Evolutionary conservation across 2,888 invertebrate species (phyloP).

Genomic region (Nomada fabriciana): DNA sequence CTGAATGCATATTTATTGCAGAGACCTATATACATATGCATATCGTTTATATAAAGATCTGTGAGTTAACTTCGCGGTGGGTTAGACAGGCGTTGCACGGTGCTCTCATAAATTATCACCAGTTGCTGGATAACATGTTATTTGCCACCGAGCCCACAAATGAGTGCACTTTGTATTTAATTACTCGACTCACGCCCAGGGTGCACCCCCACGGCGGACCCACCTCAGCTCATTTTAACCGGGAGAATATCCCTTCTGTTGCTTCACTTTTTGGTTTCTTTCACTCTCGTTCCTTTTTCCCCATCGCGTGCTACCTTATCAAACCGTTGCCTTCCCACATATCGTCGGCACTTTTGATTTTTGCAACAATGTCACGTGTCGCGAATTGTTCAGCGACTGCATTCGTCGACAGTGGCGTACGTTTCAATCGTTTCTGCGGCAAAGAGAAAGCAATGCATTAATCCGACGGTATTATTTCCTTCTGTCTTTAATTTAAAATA

Average conservation of each 20-base stretch:
- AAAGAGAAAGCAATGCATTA: too few relatives aligned
- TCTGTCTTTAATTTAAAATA: background rate
- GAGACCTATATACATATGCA: background rate
- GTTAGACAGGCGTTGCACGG: constrained; percentile 60
- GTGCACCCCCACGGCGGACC: constrained; percentile 74
- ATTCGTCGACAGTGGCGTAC: too few relatives aligned
- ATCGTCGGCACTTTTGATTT: background rate
- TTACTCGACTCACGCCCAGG: constrained; percentile 83
- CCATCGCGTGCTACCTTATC: constrained; percentile 1
- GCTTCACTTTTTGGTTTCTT: constrained; percentile 23
- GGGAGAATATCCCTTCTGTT: constrained; percentile 47
- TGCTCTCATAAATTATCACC: constrained; percentile 80
- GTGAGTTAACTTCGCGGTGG: constrained; percentile 64
- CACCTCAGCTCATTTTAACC: constrained; percentile 59
- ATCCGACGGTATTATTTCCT: background rate
- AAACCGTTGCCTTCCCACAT: background rate
- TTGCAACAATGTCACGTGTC: background rate
- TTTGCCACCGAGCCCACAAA: constrained; percentile 82
- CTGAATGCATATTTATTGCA: constrained; percentile 32
- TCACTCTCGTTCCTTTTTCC: constrained; percentile 12
- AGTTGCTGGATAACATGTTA: constrained; percentile 81
- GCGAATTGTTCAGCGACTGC: background rate
- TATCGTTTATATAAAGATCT: constrained; percentile 28
- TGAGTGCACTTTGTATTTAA: constrained; percentile 84
- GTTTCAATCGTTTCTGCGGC: background rate